phyloP scores from a whole-genome alignment of 2,888 invertebrate species.

The Pharmacophagus antenor region DNA sequence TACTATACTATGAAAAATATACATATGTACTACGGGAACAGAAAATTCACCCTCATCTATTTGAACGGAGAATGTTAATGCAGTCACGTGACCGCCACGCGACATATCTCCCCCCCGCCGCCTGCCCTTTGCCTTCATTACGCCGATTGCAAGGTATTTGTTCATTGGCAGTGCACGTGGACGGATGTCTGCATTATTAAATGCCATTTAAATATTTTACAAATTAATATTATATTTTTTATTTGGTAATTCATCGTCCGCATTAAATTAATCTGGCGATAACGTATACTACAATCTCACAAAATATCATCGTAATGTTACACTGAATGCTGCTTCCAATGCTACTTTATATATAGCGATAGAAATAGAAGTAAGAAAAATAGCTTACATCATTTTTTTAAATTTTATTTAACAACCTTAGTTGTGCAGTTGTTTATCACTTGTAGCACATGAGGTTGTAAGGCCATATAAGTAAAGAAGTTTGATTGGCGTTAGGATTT shows the following conservation, averaged over 20 bases:
- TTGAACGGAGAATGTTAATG: conserved; percentile 59
- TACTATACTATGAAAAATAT: conserved; percentile 12
- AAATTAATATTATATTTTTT: conserved; percentile 57
- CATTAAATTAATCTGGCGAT: too few species aligned
- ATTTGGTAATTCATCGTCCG: neutral
- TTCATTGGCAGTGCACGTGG: conserved; percentile 67
- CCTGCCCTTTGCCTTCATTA: conserved; percentile 67
- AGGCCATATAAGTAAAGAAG: too few species aligned
- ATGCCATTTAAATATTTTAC: conserved; percentile 81
- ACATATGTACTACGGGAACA: conserved; percentile 49
- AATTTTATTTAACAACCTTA: too few species aligned
- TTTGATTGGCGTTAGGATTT: too few species aligned
- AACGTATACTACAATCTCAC: too few species aligned
- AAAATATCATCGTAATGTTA: too few species aligned
- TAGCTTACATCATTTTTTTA: too few species aligned
- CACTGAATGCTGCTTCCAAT: too few species aligned
- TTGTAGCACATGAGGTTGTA: too few species aligned
- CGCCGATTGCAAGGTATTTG: conserved; percentile 73
- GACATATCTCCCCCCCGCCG: conserved; percentile 41
- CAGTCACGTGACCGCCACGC: conserved; percentile 74
- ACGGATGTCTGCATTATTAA: conserved; percentile 79
- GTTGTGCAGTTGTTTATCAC: too few species aligned
- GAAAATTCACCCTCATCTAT: conserved; percentile 50
- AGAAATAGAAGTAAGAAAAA: too few species aligned
- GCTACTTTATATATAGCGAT: too few species aligned